Percentiles rank a stretch among this genome's conserved stretches.
Evolutionary conservation across 2,888 invertebrate species (phyloP).

Genomic region (Pyrrhosoma nymphula): DNA sequence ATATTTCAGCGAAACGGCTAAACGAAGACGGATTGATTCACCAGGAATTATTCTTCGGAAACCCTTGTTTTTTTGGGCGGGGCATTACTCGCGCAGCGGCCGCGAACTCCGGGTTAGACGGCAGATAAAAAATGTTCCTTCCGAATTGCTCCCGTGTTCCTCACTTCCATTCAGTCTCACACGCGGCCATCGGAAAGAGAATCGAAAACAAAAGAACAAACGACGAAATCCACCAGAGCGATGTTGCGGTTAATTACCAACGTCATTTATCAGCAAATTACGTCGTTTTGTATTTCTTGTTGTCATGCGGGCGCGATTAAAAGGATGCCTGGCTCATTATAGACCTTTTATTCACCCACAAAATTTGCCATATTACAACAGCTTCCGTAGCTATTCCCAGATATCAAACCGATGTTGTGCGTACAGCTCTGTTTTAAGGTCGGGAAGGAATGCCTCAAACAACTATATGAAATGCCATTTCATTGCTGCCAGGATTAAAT

Average conservation of each 20-base stretch:
- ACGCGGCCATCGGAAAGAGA: neutral
- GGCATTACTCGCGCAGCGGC: neutral
- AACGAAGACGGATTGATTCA: slow-evolving; percentile 34
- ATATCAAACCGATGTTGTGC: neutral
- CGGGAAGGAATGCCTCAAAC: neutral
- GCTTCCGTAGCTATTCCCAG: neutral
- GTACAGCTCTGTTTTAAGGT: neutral
- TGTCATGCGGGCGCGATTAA: neutral
- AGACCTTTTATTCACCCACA: neutral
- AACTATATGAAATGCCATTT: neutral
- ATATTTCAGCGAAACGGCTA: slow-evolving; percentile 6
- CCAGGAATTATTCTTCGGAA: slow-evolving; percentile 16
- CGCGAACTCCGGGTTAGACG: neutral
- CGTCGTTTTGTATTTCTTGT: neutral
- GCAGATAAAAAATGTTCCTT: neutral
- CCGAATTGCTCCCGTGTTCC: neutral
- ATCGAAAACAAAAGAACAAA: neutral
- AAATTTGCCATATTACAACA: neutral
- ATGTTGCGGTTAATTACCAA: neutral
- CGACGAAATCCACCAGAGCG: neutral
- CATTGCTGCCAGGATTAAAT: too few relatives aligned
- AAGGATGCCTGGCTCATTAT: neutral
- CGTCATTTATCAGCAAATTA: neutral
- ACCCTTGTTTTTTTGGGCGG: neutral
- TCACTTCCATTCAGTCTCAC: neutral